These are phyloP conservation scores for Leuciscus waleckii DNA, from an alignment of 2,797 vertebrate species.

Conservation along the genomic window DNA sequence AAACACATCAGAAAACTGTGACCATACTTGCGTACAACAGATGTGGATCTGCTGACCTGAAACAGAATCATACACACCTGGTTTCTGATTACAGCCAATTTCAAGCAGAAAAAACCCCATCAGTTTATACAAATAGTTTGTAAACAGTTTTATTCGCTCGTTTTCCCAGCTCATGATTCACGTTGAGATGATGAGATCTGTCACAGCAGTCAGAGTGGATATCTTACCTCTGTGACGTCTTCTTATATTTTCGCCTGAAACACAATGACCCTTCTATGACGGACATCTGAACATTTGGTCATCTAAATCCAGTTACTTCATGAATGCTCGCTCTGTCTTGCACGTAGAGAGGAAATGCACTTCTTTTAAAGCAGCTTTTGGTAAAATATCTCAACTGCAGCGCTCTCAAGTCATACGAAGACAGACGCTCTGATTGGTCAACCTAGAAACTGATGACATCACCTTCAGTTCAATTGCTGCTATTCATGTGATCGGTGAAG, in stretches of 20 bases:
- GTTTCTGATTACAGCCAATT: constrained; percentile 4
- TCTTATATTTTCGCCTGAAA: constrained; percentile 73
- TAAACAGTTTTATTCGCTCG: constrained; percentile 26
- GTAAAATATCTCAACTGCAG: constrained; percentile 30
- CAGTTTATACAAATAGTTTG: constrained; percentile 13
- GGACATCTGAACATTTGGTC: constrained; percentile 25
- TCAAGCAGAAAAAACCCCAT: background rate
- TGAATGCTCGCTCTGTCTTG: constrained; percentile 15
- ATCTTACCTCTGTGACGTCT: constrained; percentile 72
- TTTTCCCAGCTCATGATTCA: constrained; percentile 8
- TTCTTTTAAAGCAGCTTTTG: constrained; percentile 11
- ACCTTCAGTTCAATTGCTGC: background rate
- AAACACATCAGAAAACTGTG: background rate
- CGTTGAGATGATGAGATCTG: background rate
- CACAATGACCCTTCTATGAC: constrained; percentile 11
- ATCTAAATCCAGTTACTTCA: constrained; percentile 28
- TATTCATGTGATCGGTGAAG: background rate
- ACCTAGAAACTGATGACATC: background rate
- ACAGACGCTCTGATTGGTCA: background rate
- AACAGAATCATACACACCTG: constrained; percentile 9
- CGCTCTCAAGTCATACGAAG: constrained; percentile 5
- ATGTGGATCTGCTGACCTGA: constrained; percentile 6
- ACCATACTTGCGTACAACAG: background rate
- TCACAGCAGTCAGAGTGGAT: background rate
- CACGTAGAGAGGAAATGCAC: constrained; percentile 11